Base-by-base conservation (phyloP, 1,140 invertebrate genomes). In the Ectropis grisescens region DNA sequence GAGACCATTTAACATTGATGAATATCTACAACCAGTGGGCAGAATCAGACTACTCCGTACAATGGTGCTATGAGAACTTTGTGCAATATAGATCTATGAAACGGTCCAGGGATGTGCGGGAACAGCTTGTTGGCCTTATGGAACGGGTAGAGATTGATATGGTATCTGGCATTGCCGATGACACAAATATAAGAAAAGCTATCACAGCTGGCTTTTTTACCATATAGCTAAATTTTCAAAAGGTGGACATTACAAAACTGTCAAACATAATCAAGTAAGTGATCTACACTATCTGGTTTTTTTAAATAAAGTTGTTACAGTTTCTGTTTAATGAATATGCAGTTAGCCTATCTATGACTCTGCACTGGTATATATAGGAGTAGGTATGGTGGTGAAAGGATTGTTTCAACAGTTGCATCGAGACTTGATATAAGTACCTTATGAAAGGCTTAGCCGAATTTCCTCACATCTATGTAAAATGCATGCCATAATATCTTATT, bases 1-100 rank as follows among this genome's bases (percentile, higher is more conserved):
- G 98, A 1, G 98, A 99, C 84, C 98, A 99, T 83, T 82, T 99
- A 6, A 97, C 94, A 9, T 82, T 99, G 12, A 84, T 99, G 39
- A 98, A 98, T 84, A 93, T 99, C 23, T 99, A 98, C 61, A 97
- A 96, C 81, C 95, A 96, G 59, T 98, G 96, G 96, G 89, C 89
- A n/a, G 94, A 96, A 43, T 92, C 93, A 0, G 94, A 95, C 44
- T 96, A 90, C 70, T 96, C 93, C 14, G 93, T 92, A 0, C 95
- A 98, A 69, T 98, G 97, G 97, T 99, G 98, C 79, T 98, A 95
- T 61, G 98, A 99, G 82, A 99, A 99, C 82, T 99, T 96, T 62
- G 96, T 99, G 52, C 98, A 99, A 67, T 92, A 98, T 69, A 87
- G 91, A 40, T 98, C 97, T 1, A 96, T 99, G 95, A 97, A 97